Evolutionary conservation across 2,888 invertebrate species (phyloP).

Genomic region (Halocaridina rubra): DNA sequence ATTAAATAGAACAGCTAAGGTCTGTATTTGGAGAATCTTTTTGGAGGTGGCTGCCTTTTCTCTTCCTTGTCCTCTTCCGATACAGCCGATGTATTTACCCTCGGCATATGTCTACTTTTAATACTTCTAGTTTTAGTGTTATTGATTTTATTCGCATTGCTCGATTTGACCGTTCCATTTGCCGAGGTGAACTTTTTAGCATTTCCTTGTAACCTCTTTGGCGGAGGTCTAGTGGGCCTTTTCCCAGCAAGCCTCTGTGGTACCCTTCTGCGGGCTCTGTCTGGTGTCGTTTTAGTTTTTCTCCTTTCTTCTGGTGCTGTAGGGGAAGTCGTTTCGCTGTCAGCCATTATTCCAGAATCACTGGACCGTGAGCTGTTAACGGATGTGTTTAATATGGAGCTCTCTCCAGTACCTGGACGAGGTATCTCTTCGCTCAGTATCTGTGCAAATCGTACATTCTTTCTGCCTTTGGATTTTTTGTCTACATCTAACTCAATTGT

Average conservation of each 20-base stretch:
- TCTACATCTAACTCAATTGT: background rate
- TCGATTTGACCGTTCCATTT: too few species aligned
- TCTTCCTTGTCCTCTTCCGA: too few species aligned
- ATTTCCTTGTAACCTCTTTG: background rate
- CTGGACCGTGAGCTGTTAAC: constrained; percentile 40
- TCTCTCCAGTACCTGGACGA: constrained; percentile 10
- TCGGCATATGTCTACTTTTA: too few species aligned
- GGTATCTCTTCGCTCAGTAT: constrained; percentile 42
- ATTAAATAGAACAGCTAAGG: too few species aligned
- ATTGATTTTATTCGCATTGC: too few species aligned
- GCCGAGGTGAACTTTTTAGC: too few species aligned
- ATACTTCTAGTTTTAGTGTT: too few species aligned
- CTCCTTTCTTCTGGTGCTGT: background rate
- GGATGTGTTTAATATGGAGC: constrained; percentile 31
- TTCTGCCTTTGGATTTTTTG: constrained; percentile 25
- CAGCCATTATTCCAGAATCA: constrained; percentile 58
- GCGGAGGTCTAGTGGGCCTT: background rate
- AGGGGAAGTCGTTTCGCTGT: constrained; percentile 33
- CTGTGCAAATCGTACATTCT: constrained; percentile 50
- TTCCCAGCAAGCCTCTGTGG: background rate
- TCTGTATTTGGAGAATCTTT: too few species aligned
- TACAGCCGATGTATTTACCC: too few species aligned
- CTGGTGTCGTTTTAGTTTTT: background rate
- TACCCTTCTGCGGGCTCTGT: background rate
- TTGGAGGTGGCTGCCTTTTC: too few species aligned